A percentile compares a stretch with the other conserved stretches of the same genome.
Conservation (phyloP, 2,797 vertebrate genomes). For the Babyrousa celebensis region DNA sequence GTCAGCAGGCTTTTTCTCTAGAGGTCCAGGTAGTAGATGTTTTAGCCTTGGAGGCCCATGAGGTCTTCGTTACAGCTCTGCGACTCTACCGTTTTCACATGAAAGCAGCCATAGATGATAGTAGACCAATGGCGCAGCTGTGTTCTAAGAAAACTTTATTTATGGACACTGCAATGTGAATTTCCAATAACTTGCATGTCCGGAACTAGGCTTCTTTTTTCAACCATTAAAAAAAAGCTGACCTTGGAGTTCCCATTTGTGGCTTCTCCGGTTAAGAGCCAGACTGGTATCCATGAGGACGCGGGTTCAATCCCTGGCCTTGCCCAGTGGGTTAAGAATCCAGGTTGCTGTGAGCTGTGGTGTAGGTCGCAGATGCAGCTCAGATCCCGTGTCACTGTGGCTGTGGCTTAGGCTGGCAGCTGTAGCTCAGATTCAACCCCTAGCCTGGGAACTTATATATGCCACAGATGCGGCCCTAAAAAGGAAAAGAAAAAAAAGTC, state of each 20-base stretch:
- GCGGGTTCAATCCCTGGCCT: too few species aligned
- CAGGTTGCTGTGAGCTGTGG: too few species aligned
- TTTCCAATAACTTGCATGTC: neutral
- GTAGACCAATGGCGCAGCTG: neutral
- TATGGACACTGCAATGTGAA: neutral
- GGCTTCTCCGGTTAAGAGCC: too few species aligned
- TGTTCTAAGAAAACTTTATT: neutral
- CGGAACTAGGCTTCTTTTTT: neutral
- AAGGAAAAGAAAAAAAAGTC: neutral
- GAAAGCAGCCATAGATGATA: neutral
- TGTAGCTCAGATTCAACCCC: too few species aligned
- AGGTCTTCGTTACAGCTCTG: neutral
- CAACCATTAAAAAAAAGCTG: neutral
- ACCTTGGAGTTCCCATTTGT: too few species aligned
- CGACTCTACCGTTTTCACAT: accelerated
- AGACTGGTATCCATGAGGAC: too few species aligned
- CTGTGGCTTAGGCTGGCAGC: too few species aligned
- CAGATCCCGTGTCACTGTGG: too few species aligned
- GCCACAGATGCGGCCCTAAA: too few species aligned
- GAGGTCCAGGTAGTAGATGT: neutral
- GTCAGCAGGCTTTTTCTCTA: neutral
- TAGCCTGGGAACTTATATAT: too few species aligned
- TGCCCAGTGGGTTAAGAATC: too few species aligned
- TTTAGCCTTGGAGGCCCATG: neutral
- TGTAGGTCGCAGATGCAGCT: too few species aligned